A percentile compares a stretch with the other conserved stretches of the same genome.
Evolutionary conservation across 2,888 invertebrate species (phyloP).

Genomic region (Tanypteryx hageni): DNA sequence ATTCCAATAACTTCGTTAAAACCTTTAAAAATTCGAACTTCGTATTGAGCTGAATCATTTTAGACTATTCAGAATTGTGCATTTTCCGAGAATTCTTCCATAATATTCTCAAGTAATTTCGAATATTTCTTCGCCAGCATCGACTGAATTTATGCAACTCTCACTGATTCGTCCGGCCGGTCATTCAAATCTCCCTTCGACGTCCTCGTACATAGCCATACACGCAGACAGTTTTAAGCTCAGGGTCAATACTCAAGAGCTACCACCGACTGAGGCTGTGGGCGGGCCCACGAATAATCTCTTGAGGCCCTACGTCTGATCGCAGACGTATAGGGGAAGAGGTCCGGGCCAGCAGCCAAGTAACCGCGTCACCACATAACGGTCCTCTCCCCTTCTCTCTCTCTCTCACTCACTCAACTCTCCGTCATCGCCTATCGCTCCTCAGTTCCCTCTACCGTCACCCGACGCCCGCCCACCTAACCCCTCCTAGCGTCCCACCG

Average conservation of each 20-base stretch:
- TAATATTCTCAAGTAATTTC: too few relatives aligned
- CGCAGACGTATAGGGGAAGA: not conserved
- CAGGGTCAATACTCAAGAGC: not conserved
- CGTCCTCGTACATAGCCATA: not conserved
- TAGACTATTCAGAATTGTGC: too few relatives aligned
- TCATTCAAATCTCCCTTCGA: not conserved
- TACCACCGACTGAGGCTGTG: not conserved
- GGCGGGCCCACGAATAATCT: constrained; percentile 36
- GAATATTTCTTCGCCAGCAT: too few relatives aligned
- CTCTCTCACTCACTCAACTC: not conserved
- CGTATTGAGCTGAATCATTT: too few relatives aligned
- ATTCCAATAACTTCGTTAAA: too few relatives aligned
- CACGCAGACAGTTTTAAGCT: not conserved
- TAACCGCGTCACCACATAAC: constrained; percentile 57
- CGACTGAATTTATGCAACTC: too few relatives aligned
- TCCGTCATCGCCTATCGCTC: constrained; percentile 38
- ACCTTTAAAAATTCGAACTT: too few relatives aligned
- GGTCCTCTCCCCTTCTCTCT: not conserved
- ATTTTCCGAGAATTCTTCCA: too few relatives aligned
- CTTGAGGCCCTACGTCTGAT: constrained; percentile 37
- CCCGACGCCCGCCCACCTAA: not conserved
- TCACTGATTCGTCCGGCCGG: not conserved
- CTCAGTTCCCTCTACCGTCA: not conserved
- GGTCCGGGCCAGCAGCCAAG: constrained; percentile 35
- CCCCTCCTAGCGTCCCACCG: not conserved